A percentile compares a stretch with the other conserved stretches of the same genome.
phyloP scores from a whole-genome alignment of 35 echinoderm and acorn worm species.

The Heliocidaris tuberculata region DNA sequence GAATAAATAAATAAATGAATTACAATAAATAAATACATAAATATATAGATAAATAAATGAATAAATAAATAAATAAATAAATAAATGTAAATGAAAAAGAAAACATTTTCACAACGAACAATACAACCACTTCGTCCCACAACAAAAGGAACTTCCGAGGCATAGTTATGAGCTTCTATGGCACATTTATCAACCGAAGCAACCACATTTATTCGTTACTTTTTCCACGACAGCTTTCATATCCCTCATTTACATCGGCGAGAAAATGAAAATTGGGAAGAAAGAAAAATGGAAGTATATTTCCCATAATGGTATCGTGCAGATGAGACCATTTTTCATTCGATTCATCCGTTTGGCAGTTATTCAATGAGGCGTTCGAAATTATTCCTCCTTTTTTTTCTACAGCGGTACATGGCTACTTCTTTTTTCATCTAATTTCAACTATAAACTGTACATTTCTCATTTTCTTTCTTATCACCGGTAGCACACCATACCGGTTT shows the following conservation, averaged over 20 bases:
- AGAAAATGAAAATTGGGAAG: slow-evolving; percentile 10
- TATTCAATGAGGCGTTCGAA: background rate
- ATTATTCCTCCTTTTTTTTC: background rate
- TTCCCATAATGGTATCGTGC: background rate
- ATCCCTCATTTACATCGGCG: background rate
- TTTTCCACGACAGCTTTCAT: background rate
- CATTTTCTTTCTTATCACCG: background rate
- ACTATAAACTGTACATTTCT: background rate
- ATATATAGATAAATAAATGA: background rate
- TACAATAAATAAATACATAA: background rate
- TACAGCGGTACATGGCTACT: background rate
- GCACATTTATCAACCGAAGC: background rate
- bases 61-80: too few relatives aligned
- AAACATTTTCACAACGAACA: background rate
- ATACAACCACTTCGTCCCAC: background rate
- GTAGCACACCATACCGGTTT: background rate
- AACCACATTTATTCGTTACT: background rate
- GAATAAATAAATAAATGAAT: background rate
- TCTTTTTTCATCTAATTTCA: background rate
- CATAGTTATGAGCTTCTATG: background rate
- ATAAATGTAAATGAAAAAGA: background rate
- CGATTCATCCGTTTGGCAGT: background rate
- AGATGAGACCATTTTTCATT: slow-evolving; percentile 12
- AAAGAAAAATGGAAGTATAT: background rate
- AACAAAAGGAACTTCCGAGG: background rate